These are phyloP conservation scores for Aramus guarauna DNA, from an alignment of 2,113 vertebrate species.

Conservation along the genomic window DNA sequence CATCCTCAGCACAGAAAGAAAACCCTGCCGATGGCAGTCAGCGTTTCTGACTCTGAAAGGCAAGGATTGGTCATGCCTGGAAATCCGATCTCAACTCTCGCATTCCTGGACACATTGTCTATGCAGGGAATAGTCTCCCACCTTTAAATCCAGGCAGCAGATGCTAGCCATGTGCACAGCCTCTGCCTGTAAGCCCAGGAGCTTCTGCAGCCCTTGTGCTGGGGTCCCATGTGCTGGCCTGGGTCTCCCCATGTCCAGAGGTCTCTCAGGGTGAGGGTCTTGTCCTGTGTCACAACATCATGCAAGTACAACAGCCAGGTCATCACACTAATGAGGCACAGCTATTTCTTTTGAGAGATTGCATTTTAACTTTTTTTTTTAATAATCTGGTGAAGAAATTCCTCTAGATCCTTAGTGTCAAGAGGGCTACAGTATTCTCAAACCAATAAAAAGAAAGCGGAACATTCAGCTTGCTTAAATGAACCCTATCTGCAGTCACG, in stretches of 20 bases:
- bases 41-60: background rate
- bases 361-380: background rate
- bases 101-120: constrained; percentile 43
- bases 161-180: background rate
- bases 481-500: background rate
- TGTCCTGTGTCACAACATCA: background rate
- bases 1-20: background rate
- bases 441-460: background rate
- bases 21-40: background rate
- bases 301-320: background rate
- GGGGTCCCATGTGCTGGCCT: accelerated
- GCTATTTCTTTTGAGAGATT: background rate
- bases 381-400: background rate
- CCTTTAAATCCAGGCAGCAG: constrained; percentile 51
- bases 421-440: background rate
- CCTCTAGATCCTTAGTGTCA: background rate
- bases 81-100: constrained; percentile 25
- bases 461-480: background rate
- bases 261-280: background rate
- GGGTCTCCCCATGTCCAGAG: background rate
- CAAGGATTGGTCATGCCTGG: constrained; percentile 32
- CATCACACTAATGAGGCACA: background rate
- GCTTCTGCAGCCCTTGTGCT: background rate
- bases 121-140: constrained; percentile 13
- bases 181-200: background rate